Evolutionary conservation across 2,113 vertebrate genomes (phyloP), one percentile per base, ranked within the genome.

Genomic region (Litocranius walleri): DNA sequence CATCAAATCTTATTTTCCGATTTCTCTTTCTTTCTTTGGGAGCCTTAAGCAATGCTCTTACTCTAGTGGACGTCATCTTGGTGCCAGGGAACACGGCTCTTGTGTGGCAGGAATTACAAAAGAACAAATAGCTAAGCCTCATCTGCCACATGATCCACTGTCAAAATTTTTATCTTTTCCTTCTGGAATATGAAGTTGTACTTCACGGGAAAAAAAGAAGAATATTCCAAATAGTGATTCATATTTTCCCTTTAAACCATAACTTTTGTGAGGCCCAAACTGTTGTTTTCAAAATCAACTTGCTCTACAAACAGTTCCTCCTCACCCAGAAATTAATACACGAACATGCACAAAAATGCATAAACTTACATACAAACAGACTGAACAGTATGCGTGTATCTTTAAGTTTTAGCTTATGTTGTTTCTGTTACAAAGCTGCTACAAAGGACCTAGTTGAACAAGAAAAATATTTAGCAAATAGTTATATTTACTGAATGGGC

Each of bases 341-440:
- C 52, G n/a, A 45, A 48, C 54, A n/a, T 1, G 7, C 30, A 61
- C 7, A 86, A 11, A 90, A 62, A 36, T 40, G 54, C 43, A 33
- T 25, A 67, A 45, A 54, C 27, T 40, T 4, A 2, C 36, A 33
- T n/a, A 21, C 29, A 50, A 33, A 25, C 17, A 52, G n/a, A 54
- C 17, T 7, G n/a, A 88, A 50, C 21, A 13, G 4, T 19, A 7
- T 27, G 0, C 19, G 7, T 10, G 2, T 21, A 3, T 45, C 30
- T 91, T 93, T 59, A 61, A 30, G 3, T 36, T 74, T 74, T 14
- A 19, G 13, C 16, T 87, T 77, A 62, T 64, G 15, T 40, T 48
- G 25, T 56, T 27, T 13, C n/a, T 50, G 62, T 77, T 43, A 77
- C 40, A 29, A 97, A 29, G 9, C 61, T 50, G 13, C 62, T 30